Evolutionary conservation across 2,113 vertebrate species (phyloP).

Genomic region (Suricata suricatta): DNA sequence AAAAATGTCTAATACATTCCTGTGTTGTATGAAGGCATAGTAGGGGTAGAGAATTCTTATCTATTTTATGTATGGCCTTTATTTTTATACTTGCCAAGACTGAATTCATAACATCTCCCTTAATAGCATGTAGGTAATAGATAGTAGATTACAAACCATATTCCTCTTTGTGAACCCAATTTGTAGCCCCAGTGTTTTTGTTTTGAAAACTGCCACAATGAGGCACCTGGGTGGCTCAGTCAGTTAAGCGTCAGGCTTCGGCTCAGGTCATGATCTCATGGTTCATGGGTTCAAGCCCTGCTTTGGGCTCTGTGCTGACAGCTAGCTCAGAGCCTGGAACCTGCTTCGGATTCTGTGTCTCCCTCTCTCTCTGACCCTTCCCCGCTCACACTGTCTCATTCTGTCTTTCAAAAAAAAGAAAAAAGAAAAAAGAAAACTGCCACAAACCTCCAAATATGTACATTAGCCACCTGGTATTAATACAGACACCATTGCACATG

Average conservation of each 20-base stretch:
- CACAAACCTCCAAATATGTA: not conserved
- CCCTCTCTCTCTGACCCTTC: no score
- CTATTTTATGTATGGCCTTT: not conserved
- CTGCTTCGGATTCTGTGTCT: no score
- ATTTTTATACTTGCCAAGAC: not conserved
- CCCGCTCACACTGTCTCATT: no score
- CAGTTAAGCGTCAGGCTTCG: no score
- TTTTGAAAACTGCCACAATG: not conserved
- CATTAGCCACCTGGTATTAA: not conserved
- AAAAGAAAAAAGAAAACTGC: not conserved
- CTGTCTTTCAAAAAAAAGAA: no score
- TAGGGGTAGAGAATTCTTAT: rapidly evolving
- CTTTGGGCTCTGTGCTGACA: no score
- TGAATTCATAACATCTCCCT: not conserved
- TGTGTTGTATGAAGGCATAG: not conserved
- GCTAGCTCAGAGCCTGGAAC: no score
- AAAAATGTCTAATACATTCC: not conserved
- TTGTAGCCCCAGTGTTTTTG: not conserved
- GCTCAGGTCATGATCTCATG: no score
- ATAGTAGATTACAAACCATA: not conserved
- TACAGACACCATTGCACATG: not conserved
- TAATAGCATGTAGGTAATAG: not conserved
- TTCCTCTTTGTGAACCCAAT: not conserved
- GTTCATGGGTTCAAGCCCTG: no score
- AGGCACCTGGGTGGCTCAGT: no score